phyloP scores from a whole-genome alignment of 2,797 vertebrate genomes.

The Enteromius unitaeniatus region DNA sequence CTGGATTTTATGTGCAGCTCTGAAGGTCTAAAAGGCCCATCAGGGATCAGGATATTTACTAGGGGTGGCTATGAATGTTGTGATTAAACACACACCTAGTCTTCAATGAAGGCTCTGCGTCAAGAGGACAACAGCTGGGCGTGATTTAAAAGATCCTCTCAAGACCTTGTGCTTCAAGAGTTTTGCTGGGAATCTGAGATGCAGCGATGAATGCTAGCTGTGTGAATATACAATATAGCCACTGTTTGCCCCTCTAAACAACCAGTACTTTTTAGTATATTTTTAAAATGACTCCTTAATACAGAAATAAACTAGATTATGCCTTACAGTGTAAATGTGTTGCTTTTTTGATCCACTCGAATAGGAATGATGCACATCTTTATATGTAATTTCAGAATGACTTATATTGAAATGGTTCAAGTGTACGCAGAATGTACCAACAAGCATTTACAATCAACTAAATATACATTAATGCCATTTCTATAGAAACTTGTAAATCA shows the following conservation, averaged over 20 bases:
- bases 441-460: not conserved
- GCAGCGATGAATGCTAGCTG: not conserved
- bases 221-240: slow-evolving; percentile 13
- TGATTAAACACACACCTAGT: slow-evolving; percentile 42
- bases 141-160: slow-evolving; percentile 47
- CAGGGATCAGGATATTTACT: slow-evolving; percentile 37
- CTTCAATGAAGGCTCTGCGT: slow-evolving; percentile 50
- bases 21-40: slow-evolving; percentile 49
- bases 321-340: not conserved
- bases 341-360: not conserved
- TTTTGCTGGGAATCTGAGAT: slow-evolving; percentile 9
- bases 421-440: not conserved
- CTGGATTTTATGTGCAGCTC: slow-evolving; percentile 18
- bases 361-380: not conserved
- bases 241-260: not conserved
- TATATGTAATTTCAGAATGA: not conserved
- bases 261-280: not conserved
- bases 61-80: slow-evolving; percentile 40
- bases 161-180: slow-evolving; percentile 19
- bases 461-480: not conserved
- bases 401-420: not conserved
- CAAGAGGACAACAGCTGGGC: slow-evolving; percentile 52
- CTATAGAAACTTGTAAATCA: not conserved
- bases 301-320: not conserved
- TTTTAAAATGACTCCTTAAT: not conserved